These are phyloP conservation scores for Ooceraea biroi DNA, from an alignment of 1,140 invertebrate genomes.

Conservation along the genomic window DNA sequence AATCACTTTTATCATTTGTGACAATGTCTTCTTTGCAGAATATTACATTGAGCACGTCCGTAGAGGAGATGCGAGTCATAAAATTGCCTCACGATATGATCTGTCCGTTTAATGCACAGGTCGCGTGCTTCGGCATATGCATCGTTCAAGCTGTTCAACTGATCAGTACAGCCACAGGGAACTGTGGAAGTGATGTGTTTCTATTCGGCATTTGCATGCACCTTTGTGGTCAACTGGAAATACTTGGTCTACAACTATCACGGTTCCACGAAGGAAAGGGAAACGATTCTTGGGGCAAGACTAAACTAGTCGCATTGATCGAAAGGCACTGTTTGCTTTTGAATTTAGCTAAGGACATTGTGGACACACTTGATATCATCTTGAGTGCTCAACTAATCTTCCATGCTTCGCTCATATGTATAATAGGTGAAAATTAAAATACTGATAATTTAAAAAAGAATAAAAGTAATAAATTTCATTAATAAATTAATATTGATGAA, in stretches of 20 bases:
- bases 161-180: neutral
- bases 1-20: neutral
- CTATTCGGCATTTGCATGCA: constrained; percentile 49
- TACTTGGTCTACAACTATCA: constrained; percentile 12
- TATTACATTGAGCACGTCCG: neutral
- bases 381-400: constrained; percentile 29
- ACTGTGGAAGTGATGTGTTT: constrained; percentile 64
- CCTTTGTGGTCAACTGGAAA: constrained; percentile 31
- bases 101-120: constrained; percentile 3
- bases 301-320: constrained; percentile 17
- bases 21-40: neutral
- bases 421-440: constrained; percentile 63
- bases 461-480: too few relatives aligned
- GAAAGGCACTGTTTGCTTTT: constrained; percentile 27
- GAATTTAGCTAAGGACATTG: constrained; percentile 3
- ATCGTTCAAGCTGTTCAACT: constrained; percentile 25
- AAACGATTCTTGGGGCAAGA: constrained; percentile 25
- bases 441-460: neutral
- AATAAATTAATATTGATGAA: neutral
- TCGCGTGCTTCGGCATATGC: constrained; percentile 3
- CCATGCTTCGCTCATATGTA: constrained; percentile 13
- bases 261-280: constrained; percentile 1
- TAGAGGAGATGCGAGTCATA: neutral
- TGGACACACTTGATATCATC: constrained; percentile 8
- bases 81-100: neutral